Percentiles rank a stretch among this genome's conserved stretches.
These are phyloP conservation scores for Pterostichus madidus DNA, from an alignment of 2,888 invertebrate species.

Conservation along the genomic window DNA sequence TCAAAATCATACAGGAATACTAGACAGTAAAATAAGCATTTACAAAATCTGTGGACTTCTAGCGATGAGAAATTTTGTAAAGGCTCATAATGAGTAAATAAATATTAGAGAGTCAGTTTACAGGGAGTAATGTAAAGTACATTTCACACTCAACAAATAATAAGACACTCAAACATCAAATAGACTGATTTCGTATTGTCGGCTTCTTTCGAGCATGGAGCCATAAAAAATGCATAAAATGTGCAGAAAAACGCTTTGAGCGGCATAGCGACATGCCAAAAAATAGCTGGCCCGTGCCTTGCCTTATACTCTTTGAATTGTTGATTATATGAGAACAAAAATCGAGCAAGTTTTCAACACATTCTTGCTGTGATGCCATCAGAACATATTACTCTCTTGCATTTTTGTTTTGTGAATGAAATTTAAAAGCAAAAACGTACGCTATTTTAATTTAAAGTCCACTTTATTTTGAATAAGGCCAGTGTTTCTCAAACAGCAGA, in stretches of 20 bases:
- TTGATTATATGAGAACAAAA: constrained; percentile 2
- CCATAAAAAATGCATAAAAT: constrained; percentile 52
- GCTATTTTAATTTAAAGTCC: too few relatives aligned
- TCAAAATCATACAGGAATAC: not conserved
- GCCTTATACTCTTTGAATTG: constrained; percentile 3
- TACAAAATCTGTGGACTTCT: not conserved
- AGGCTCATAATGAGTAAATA: constrained; percentile 3
- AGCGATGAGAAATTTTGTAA: not conserved
- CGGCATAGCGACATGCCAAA: constrained; percentile 48
- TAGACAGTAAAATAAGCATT: not conserved
- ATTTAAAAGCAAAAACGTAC: too few relatives aligned
- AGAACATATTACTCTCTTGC: not conserved
- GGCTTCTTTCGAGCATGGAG: constrained; percentile 35
- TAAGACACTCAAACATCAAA: constrained; percentile 35
- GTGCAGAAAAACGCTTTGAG: constrained; percentile 49
- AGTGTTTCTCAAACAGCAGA: too few relatives aligned
- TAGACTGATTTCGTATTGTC: constrained; percentile 1
- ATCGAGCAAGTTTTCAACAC: not conserved
- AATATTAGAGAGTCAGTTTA: constrained; percentile 18
- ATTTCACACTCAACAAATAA: constrained; percentile 43
- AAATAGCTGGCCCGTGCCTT: constrained; percentile 31
- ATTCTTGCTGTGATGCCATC: constrained; percentile 22
- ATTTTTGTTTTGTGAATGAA: not conserved
- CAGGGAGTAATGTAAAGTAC: constrained; percentile 9
- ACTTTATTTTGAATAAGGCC: too few relatives aligned